Base-by-base conservation (phyloP, 1,140 invertebrate species). In the Dendroctonus valens region DNA sequence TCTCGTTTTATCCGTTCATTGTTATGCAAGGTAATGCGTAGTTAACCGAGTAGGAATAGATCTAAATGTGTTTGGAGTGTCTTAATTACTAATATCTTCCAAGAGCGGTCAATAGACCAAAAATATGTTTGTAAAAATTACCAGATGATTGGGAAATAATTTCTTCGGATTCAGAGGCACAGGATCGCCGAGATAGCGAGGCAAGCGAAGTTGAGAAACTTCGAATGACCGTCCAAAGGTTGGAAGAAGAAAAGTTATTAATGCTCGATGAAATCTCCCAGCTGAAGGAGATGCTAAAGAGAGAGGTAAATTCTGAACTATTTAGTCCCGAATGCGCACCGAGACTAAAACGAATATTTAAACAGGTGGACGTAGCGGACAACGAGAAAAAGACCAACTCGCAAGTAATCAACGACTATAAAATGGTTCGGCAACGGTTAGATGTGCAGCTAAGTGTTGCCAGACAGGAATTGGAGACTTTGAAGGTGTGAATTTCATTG, bases 331-430 rank as follows among this genome's bases (percentile, higher is more conserved):
- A 5, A 26, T 12, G 0, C 0, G 9, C 2, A 12, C 11, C n/a
- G 15, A 52, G n/a, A 52, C 11, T 52, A 2, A 52, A 12, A 5
- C 9, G 9, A 52, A 9, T 52, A n/a, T 12, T 52, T 52, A 41
- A n/a, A n/a, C 48, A 67, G 65, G 59, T 63, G 9, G 66, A 68
- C 26, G 46, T 50, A 2, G 51, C 60, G 4, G 66, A 82, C 81
- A 39, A 12, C 37, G 66, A 62, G 12, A 63, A 68, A 46, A 84
- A 89, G 70, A 92, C 90, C 71, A 81, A 83, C 40, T 83, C 85
- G 39, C 70, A 71, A 48, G 93, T 96, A 44, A 93, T 96, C 71
- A 82, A 87, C 51, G 95, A 98, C 73, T 99, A 99, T 76, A 97
- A 98, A 81, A 80, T 93, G 82, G 94, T 96, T 54, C 95, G 93